Evolutionary conservation across 1,140 invertebrate genomes (phyloP).

Genomic region (Cotesia typhae): DNA sequence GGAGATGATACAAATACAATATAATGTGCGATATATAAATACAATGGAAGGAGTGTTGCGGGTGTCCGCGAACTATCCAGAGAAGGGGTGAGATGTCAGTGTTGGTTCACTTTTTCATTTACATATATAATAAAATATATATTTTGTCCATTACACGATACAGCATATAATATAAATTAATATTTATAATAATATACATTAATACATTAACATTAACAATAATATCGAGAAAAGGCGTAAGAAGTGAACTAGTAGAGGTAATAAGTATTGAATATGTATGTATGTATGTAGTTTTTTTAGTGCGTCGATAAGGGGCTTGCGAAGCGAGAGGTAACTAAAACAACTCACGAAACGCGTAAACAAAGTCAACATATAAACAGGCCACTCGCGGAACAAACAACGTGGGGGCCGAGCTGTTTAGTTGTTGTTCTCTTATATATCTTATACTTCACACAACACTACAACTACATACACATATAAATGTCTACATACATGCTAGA

Average conservation of each 20-base stretch:
- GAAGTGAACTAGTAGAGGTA: conserved; percentile 1
- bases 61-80: too few species aligned
- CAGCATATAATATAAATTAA: neutral
- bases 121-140: too few species aligned
- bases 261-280: neutral
- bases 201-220: neutral
- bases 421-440: conserved; percentile 47
- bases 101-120: too few species aligned
- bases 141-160: too few species aligned
- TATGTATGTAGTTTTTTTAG: conserved; percentile 30
- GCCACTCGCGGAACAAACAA: conserved; percentile 67
- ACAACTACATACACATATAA: too few species aligned
- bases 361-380: conserved; percentile 68
- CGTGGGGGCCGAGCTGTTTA: conserved; percentile 61
- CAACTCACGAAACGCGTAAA: conserved; percentile 61
- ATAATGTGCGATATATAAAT: too few species aligned
- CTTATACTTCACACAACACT: too few species aligned
- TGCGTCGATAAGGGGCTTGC: conserved; percentile 37
- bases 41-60: too few species aligned
- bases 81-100: too few species aligned
- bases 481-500: neutral
- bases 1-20: too few species aligned
- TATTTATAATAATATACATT: neutral
- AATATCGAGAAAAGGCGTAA: neutral
- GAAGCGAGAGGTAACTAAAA: conserved; percentile 37